These are phyloP conservation scores for Trichogramma dendrolimi DNA, from an alignment of 2,888 invertebrate species.

Conservation along the genomic window DNA sequence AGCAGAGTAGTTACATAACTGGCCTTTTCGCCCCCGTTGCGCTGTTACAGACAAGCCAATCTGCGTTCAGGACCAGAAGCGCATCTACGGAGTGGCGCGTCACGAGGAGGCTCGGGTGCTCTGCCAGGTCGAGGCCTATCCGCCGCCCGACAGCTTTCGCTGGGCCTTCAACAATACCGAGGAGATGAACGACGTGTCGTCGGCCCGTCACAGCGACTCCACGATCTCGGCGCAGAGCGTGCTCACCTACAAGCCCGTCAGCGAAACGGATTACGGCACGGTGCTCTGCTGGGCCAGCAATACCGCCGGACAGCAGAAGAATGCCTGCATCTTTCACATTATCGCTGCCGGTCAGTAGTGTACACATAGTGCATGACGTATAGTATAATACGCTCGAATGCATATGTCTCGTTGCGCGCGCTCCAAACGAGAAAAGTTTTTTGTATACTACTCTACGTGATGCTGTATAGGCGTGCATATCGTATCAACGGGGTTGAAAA, in stretches of 20 bases:
- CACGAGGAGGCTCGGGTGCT: slow-evolving; percentile 75
- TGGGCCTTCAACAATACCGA: slow-evolving; percentile 89
- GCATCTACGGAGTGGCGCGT: slow-evolving; percentile 78
- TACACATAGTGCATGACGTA: slow-evolving; percentile 4
- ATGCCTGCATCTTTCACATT: slow-evolving; percentile 71
- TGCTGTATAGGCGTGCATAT: too few relatives aligned
- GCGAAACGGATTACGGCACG: slow-evolving; percentile 73
- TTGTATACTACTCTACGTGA: too few relatives aligned
- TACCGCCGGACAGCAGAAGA: slow-evolving; percentile 66
- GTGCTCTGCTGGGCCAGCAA: slow-evolving; percentile 73
- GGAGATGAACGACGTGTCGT: slow-evolving; percentile 72
- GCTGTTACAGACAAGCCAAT: slow-evolving; percentile 74
- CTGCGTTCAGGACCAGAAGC: slow-evolving; percentile 70
- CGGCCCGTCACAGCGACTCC: slow-evolving; percentile 62
- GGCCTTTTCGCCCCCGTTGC: too few relatives aligned
- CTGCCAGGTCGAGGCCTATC: slow-evolving; percentile 82
- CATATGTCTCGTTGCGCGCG: neutral
- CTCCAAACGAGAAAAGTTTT: too few relatives aligned
- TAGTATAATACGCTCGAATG: neutral
- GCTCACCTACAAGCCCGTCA: slow-evolving; percentile 71
- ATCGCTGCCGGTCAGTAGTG: slow-evolving; percentile 59
- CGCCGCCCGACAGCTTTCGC: slow-evolving; percentile 75
- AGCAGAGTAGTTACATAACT: too few relatives aligned
- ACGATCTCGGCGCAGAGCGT: slow-evolving; percentile 59
- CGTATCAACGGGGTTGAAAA: too few relatives aligned